A percentile compares a stretch with the other conserved stretches of the same genome.
phyloP scores from a whole-genome alignment of 2,797 vertebrate species.

The Schizothorax lantsangensis region DNA sequence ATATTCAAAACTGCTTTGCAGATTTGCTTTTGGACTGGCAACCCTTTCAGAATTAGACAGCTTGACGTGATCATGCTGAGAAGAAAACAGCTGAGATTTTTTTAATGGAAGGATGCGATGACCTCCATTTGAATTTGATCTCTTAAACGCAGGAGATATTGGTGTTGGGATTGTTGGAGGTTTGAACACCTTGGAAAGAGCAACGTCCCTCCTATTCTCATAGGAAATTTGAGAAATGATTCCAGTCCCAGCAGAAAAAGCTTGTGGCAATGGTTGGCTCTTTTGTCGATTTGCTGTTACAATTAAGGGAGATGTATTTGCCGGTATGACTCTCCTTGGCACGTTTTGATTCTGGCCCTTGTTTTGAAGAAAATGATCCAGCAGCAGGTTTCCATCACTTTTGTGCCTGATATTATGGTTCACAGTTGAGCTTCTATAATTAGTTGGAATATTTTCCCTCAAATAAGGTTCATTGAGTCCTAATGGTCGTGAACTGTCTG shows the following conservation, averaged over 20 bases:
- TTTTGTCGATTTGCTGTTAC: background rate
- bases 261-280: background rate
- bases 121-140: background rate
- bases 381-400: background rate
- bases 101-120: background rate
- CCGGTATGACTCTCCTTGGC: background rate
- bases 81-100: background rate
- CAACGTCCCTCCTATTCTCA: background rate
- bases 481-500: constrained; percentile 1
- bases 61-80: background rate
- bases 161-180: background rate
- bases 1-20: background rate
- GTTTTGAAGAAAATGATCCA: background rate
- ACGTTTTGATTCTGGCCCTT: background rate
- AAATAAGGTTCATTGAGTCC: background rate
- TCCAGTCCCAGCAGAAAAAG: background rate
- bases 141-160: background rate
- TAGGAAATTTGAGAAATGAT: background rate
- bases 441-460: background rate
- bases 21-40: background rate
- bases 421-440: constrained; percentile 2
- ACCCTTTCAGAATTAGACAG: background rate
- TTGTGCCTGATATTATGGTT: background rate
- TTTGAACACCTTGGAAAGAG: background rate
- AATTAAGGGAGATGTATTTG: background rate